Conservation (phyloP, 2,797 vertebrate genomes). For the Coluber constrictor region DNA sequence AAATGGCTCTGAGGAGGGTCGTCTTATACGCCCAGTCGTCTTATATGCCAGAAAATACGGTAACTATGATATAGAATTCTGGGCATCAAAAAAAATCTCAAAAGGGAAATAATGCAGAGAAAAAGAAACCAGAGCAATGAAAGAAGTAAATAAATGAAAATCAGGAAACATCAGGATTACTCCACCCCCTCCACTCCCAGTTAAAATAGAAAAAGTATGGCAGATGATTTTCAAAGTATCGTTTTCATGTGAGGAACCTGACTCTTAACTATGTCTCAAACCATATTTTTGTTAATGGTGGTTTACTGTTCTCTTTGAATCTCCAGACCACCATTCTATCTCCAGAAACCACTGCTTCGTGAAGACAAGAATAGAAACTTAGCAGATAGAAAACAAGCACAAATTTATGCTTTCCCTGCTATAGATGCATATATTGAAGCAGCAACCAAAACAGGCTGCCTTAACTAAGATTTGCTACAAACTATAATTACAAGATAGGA, state of each 20-base stretch:
- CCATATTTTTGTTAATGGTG: not conserved
- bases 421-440: not conserved
- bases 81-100: not conserved
- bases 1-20: too few relatives aligned
- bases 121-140: not conserved
- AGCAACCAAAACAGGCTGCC: not conserved
- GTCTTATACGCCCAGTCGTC: too few relatives aligned
- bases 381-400: not conserved
- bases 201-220: slow-evolving; percentile 62
- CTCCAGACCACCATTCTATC: not conserved
- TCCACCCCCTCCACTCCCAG: slow-evolving; percentile 16
- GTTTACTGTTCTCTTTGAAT: not conserved
- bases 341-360: not conserved
- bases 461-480: not conserved
- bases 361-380: too few relatives aligned
- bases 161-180: slow-evolving; percentile 54
- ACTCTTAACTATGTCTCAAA: not conserved
- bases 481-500: not conserved
- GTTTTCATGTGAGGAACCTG: slow-evolving; percentile 50
- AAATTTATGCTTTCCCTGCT: not conserved
- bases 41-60: too few relatives aligned
- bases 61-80: not conserved
- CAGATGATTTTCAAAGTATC: slow-evolving; percentile 65
- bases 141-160: slow-evolving; percentile 58
- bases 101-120: not conserved